Evolutionary conservation across 2,888 invertebrate species (phyloP).

Genomic region (Fragum fragum): DNA sequence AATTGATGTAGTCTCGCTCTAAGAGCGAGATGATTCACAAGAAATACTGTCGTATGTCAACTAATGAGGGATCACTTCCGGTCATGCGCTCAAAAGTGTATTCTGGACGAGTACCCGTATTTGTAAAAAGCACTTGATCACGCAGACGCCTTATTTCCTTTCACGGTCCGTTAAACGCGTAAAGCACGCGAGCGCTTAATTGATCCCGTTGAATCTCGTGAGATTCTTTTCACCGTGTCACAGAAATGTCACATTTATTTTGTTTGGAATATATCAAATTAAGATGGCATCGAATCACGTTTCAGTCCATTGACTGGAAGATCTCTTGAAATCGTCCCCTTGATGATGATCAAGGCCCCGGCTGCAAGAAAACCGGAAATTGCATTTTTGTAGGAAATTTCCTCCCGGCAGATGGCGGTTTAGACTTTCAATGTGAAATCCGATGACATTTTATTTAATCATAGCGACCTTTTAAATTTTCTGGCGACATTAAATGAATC

Average conservation of each 20-base stretch:
- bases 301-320: conserved; percentile 27
- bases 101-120: conserved; percentile 26
- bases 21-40: conserved; percentile 22
- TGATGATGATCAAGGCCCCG: conserved; percentile 32
- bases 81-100: conserved; percentile 26
- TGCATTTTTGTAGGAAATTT: conserved; percentile 31
- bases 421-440: conserved; percentile 18
- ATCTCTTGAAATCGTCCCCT: conserved; percentile 28
- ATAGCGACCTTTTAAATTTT: conserved; percentile 28
- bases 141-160: conserved; percentile 28
- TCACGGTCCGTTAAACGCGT: conserved; percentile 26
- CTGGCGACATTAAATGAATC: conserved; percentile 21
- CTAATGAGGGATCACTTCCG: conserved; percentile 42
- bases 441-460: conserved; percentile 27
- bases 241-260: conserved; percentile 48
- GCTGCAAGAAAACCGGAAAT: conserved; percentile 28
- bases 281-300: conserved; percentile 45
- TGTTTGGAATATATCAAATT: conserved; percentile 52
- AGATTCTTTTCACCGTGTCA: conserved; percentile 23
- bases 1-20: conserved; percentile 22
- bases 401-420: conserved; percentile 22
- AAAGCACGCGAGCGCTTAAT: conserved; percentile 31
- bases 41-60: conserved; percentile 46
- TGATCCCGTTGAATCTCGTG: conserved; percentile 9
- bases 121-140: conserved; percentile 16